Conservation (phyloP, 2,113 vertebrate genomes). For the Rhizomys pruinosus region DNA sequence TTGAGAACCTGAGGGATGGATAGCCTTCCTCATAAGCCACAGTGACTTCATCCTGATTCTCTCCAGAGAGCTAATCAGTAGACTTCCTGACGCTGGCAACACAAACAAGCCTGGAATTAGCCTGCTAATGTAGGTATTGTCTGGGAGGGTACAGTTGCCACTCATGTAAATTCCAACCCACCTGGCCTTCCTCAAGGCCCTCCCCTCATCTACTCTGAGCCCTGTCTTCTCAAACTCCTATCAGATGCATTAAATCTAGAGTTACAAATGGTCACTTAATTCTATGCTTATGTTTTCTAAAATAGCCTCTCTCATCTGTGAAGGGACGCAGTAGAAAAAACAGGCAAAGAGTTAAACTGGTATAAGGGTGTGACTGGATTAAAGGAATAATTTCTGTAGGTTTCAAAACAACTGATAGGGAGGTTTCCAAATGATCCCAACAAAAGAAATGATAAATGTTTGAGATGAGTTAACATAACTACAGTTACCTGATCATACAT, state of each 20-base stretch:
- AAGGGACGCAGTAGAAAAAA: accelerated
- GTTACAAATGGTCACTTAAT: background rate
- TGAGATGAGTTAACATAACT: no score
- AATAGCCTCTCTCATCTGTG: background rate
- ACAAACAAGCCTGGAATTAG: constrained; percentile 54
- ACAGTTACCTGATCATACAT: no score
- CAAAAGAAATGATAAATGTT: background rate
- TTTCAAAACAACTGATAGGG: background rate
- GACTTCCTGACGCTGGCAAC: constrained; percentile 53
- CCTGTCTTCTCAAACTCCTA: background rate
- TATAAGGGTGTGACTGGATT: background rate
- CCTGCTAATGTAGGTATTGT: background rate
- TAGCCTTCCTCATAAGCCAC: background rate
- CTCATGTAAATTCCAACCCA: background rate
- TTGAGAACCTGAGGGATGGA: constrained; percentile 36
- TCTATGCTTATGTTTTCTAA: background rate
- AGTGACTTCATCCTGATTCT: constrained; percentile 31
- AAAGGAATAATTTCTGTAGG: background rate
- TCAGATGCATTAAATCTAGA: background rate
- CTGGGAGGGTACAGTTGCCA: background rate
- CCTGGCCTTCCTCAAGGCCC: background rate
- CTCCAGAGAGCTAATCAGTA: constrained; percentile 70
- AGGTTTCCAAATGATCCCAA: background rate
- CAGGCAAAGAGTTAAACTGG: background rate
- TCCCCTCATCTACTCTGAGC: background rate